These are phyloP conservation scores for Dipus sagitta DNA, from an alignment of 2,797 vertebrate genomes.

Conservation along the genomic window DNA sequence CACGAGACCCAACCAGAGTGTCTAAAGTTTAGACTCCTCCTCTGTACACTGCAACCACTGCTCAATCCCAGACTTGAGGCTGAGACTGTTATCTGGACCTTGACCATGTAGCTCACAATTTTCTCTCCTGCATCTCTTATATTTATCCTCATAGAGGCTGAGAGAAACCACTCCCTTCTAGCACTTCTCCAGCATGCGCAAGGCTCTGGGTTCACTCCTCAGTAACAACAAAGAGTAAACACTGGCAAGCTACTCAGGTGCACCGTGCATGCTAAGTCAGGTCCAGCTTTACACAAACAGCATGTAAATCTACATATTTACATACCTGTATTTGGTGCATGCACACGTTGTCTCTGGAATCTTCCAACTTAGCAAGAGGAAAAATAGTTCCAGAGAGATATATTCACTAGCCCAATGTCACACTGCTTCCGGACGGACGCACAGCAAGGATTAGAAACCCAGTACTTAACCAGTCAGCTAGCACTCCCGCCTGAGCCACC, in stretches of 20 bases:
- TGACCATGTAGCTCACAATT: neutral
- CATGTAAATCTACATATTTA: neutral
- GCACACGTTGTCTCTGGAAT: neutral
- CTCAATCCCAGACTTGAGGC: neutral
- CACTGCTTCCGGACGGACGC: constrained; percentile 23
- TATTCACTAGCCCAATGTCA: neutral
- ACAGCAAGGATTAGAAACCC: constrained; percentile 36
- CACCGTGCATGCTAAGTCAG: neutral
- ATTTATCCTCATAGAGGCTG: neutral
- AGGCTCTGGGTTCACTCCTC: neutral
- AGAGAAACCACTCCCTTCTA: neutral
- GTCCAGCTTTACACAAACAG: neutral
- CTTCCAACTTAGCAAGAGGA: neutral
- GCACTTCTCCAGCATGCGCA: neutral
- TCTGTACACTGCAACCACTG: neutral
- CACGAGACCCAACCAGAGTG: neutral
- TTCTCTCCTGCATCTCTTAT: neutral
- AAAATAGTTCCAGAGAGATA: constrained; percentile 10
- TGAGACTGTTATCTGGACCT: neutral
- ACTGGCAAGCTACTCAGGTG: neutral
- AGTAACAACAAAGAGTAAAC: neutral
- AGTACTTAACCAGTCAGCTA: neutral
- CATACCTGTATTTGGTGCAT: no score
- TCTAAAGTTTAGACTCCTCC: neutral
- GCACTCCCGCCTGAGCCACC: neutral